A percentile compares a stretch with the other conserved stretches of the same genome.
Evolutionary conservation across 2,113 vertebrate species (phyloP).

Genomic region (Psittacula cyanocephala): DNA sequence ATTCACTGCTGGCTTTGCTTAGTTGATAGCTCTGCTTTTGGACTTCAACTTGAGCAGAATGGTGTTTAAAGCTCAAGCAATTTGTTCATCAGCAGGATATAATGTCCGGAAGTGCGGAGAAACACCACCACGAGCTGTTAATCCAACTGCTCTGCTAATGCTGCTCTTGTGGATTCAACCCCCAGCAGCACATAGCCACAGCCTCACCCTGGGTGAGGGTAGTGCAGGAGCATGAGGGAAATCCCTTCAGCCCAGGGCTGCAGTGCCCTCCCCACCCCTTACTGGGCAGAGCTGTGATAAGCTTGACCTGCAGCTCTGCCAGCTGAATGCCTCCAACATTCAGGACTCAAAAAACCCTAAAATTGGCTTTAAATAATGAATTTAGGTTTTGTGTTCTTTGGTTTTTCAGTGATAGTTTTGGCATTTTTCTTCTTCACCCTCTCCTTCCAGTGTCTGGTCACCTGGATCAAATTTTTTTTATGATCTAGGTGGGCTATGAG

Average conservation of each 20-base stretch:
- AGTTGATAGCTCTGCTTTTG: not conserved
- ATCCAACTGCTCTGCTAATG: not conserved
- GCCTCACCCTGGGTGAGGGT: not conserved
- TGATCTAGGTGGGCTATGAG: not conserved
- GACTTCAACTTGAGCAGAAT: not conserved
- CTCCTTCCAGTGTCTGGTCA: not conserved
- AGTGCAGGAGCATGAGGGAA: fast-evolving
- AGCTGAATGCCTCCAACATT: not conserved
- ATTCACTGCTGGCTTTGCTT: not conserved
- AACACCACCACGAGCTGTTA: not conserved
- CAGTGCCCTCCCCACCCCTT: not conserved
- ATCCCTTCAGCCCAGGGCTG: not conserved
- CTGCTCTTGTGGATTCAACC: not conserved
- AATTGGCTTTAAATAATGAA: not conserved
- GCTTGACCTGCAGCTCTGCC: not conserved
- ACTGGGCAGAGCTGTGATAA: not conserved
- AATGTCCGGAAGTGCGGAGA: not conserved
- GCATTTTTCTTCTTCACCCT: not conserved
- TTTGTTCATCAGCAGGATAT: not conserved
- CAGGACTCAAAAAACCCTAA: not conserved
- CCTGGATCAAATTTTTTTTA: not conserved
- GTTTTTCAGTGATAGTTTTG: not conserved
- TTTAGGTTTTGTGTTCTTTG: not conserved
- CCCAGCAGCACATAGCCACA: fast-evolving
- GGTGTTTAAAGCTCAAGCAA: not conserved